Evolutionary conservation across 2,888 invertebrate genomes (phyloP), one percentile per base, ranked within the genome.

Genomic region (Eristalis intricaria): DNA sequence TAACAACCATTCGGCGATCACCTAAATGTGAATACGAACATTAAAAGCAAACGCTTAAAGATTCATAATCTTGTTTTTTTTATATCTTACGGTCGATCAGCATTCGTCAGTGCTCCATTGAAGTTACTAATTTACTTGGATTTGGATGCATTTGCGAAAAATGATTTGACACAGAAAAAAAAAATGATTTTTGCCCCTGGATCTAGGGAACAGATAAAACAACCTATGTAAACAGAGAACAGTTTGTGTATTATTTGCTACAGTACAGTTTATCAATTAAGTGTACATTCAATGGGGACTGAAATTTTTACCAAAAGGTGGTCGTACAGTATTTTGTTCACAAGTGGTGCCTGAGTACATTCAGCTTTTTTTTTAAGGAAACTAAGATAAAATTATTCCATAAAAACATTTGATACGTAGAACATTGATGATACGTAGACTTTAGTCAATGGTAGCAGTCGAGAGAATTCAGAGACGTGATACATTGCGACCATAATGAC

Each of bases 1-100:
- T 70, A 23, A 60, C 70, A 60, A 38, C 60, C 60, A 70, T 60
- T 60, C 60, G 60, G 60, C 38, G 23, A 70, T 23, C 58, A 40
- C 70, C 70, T 60, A 60, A 19, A 50, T 50, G 19, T 50, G 50
- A 19, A 19, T 8, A 19, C 38, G 35, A 32, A 23, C 60, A 60
- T 70, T 38, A 60, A 35, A 65, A 22, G 10, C 35, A 22, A 65
- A 60, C 26, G 60, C 26, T 26, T 26, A 29, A 13, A 11, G 26
- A 60, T 60, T 60, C 50, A 60, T 60, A 60, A 60, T 60, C 26
- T 10, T 22, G 26, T 26, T 60, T 60, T 29, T 60, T 60, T 29
- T 60, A 26, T 26, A 26, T 26, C 60, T 4, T 8, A 4, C 23
- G 26, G 26, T 60, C 15, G 15, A 60, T 26, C 60, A 23, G 60